These are phyloP conservation scores for Automeris io DNA, from an alignment of 2,888 invertebrate genomes.

Conservation along the genomic window DNA sequence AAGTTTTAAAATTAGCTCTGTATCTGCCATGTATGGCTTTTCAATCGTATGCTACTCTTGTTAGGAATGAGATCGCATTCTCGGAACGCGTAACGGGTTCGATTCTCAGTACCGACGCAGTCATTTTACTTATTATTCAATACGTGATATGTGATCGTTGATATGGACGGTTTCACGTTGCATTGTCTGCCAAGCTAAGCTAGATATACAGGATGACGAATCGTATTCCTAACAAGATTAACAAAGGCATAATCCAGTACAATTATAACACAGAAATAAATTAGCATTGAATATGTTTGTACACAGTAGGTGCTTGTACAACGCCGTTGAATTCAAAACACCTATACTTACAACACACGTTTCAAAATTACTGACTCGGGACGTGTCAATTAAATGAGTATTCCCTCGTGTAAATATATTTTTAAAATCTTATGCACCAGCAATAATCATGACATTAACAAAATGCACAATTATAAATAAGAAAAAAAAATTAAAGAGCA, in stretches of 20 bases:
- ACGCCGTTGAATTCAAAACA: neutral
- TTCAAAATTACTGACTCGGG: neutral
- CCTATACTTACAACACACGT: neutral
- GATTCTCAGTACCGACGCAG: constrained; percentile 35
- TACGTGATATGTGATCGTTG: constrained; percentile 43
- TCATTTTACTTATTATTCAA: constrained; percentile 51
- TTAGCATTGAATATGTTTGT: constrained; percentile 18
- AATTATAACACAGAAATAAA: constrained; percentile 21
- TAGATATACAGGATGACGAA: constrained; percentile 31
- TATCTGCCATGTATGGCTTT: constrained; percentile 5
- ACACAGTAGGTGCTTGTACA: neutral
- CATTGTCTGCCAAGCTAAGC: constrained; percentile 36
- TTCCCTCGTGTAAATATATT: no score
- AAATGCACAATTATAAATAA: no score
- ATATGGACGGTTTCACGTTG: constrained; percentile 29
- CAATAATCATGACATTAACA: no score
- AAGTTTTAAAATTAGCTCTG: no score
- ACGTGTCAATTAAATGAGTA: neutral
- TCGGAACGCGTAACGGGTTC: constrained; percentile 38
- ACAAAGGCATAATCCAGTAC: constrained; percentile 41
- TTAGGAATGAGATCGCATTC: constrained; percentile 62
- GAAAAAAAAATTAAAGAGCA: no score
- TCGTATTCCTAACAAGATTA: constrained; percentile 69
- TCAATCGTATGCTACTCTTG: constrained; percentile 48
- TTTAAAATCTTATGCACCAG: no score